Evolutionary conservation across 2,797 vertebrate genomes (phyloP), one percentile per base, ranked within the genome.

Genomic region (Galaxias olidus): DNA sequence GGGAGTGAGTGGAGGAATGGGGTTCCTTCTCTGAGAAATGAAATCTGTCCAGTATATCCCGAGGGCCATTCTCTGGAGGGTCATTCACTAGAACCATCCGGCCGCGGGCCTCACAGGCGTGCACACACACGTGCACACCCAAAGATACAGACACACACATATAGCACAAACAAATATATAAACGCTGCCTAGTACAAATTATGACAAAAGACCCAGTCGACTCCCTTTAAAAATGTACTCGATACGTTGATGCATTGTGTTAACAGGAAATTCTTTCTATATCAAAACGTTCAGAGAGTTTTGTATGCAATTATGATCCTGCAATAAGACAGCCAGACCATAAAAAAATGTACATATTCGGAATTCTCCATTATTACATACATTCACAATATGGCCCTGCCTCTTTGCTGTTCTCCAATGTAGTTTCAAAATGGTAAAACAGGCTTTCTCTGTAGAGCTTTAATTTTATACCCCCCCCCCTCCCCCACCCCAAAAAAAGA

Each of bases 11-110:
- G 49, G 73, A 81, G 62, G 59, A 84, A 73, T 76, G 76, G 52
- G 55, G 50, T 74, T 81, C 68, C 66, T 80, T 83, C 74, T 44
- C 30, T 66, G 75, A 80, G 80, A 86, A n/a, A n/a, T n/a, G 86
- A 80, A 83, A 81, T 79, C 65, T 77, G 77, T 78, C 72, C 74
- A 73, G 70, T 75, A 72, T 73, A 73, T 69, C 71, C 71, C 62
- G 65, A 74, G 79, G 71, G 66, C 57, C 50, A 60, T 65, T 72
- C 79, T 66, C 78, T 68, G 55, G 82, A 82, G 77, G 63, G 70
- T 63, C 65, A 55, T 83, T 79, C 65, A 74, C 81, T 69, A 68
- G 81, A 72, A 81, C 62, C 62, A 75, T 77, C 66, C 75, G 80
- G 75, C 80, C 63, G 69, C 58, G 71, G 58, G 41, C 17, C 53